A percentile compares a stretch with the other conserved stretches of the same genome.
Evolutionary conservation across 2,113 vertebrate species (phyloP).

Genomic region (Nibea albiflora): DNA sequence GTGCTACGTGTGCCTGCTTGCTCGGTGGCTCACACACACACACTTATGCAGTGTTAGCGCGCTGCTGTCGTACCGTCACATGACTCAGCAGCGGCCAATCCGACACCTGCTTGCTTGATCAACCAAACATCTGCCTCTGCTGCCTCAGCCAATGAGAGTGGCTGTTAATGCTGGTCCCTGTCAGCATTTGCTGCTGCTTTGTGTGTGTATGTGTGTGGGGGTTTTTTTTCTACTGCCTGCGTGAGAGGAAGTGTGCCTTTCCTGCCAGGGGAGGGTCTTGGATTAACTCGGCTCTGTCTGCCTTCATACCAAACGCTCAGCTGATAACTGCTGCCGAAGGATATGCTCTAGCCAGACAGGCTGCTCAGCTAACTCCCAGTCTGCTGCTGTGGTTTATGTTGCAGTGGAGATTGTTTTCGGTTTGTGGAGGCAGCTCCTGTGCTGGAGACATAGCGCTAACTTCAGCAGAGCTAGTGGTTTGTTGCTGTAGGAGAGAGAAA

Average conservation of each 20-base stretch:
- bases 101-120: slow-evolving; percentile 56
- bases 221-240: slow-evolving; percentile 63
- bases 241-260: slow-evolving; percentile 83
- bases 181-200: slow-evolving; percentile 59
- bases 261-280: slow-evolving; percentile 80
- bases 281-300: slow-evolving; percentile 74
- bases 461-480: slow-evolving; percentile 42
- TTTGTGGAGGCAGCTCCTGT: slow-evolving; percentile 29
- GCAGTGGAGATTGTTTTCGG: slow-evolving; percentile 36
- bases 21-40: slow-evolving; percentile 13
- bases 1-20: slow-evolving; percentile 66
- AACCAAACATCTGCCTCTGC: slow-evolving; percentile 70
- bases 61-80: slow-evolving; percentile 68
- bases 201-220: slow-evolving; percentile 24
- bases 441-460: slow-evolving; percentile 26
- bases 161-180: slow-evolving; percentile 54
- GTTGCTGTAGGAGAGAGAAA: slow-evolving; percentile 25
- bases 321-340: slow-evolving; percentile 62
- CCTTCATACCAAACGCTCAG: slow-evolving; percentile 62
- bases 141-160: slow-evolving; percentile 74
- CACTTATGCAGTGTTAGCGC: slow-evolving; percentile 28
- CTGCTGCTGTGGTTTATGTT: slow-evolving; percentile 44
- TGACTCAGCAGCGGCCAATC: slow-evolving; percentile 78
- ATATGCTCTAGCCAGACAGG: slow-evolving; percentile 38
- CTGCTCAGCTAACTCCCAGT: slow-evolving; percentile 20